phyloP scores from a whole-genome alignment of 1,140 invertebrate genomes.

The Coboldia fuscipes region DNA sequence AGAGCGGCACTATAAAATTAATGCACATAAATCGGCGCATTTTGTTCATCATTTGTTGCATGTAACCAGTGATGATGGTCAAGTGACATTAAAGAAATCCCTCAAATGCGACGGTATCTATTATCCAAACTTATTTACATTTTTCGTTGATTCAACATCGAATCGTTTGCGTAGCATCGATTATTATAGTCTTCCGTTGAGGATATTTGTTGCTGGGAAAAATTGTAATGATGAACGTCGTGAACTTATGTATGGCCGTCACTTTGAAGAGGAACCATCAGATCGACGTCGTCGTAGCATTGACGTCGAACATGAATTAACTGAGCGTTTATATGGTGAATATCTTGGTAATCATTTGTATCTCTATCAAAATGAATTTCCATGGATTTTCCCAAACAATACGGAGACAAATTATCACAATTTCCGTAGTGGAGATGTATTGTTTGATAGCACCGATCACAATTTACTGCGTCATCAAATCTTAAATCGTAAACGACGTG shows the following conservation, averaged over 20 bases:
- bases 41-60: constrained; percentile 56
- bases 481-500: constrained; percentile 28
- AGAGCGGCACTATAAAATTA: constrained; percentile 49
- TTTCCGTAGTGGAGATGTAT: constrained; percentile 15
- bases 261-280: constrained; percentile 24
- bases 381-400: neutral
- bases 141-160: constrained; percentile 67
- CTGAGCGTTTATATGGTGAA: constrained; percentile 9
- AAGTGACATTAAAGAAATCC: constrained; percentile 44
- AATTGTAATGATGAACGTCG: constrained; percentile 40
- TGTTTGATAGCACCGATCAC: constrained; percentile 16
- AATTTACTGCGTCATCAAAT: constrained; percentile 23
- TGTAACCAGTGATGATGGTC: constrained; percentile 49
- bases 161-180: constrained; percentile 55
- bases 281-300: constrained; percentile 11
- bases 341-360: constrained; percentile 3
- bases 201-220: constrained; percentile 53
- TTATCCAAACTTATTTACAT: constrained; percentile 63
- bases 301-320: too few relatives aligned
- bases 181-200: constrained; percentile 59
- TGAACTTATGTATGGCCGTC: constrained; percentile 26
- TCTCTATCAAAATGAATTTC: constrained; percentile 5
- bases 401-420: constrained; percentile 5
- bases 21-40: constrained; percentile 51
- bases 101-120: constrained; percentile 60